Percentiles rank a stretch among this genome's conserved stretches.
Conservation (phyloP, 2,797 vertebrate genomes). For the Pipistrellus pygmaeus region DNA sequence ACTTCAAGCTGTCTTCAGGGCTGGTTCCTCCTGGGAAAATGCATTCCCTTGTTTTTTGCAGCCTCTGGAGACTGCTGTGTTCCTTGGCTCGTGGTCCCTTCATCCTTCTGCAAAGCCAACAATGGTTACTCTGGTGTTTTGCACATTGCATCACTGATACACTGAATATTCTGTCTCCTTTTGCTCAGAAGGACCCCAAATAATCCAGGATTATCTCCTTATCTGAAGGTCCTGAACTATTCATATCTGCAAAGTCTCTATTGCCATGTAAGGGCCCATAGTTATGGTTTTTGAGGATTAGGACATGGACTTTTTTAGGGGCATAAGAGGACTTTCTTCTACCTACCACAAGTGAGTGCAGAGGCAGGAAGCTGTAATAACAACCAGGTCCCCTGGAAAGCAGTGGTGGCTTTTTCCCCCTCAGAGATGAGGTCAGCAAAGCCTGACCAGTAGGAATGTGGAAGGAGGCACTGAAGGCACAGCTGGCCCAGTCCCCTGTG, state of each 20-base stretch:
- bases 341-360: neutral
- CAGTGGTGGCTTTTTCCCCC: neutral
- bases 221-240: neutral
- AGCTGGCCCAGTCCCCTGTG: neutral
- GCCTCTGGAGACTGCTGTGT: neutral
- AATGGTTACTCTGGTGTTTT: fast-evolving
- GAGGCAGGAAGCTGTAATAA: conserved; percentile 1
- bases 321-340: fast-evolving
- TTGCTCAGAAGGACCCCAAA: neutral
- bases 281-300: neutral
- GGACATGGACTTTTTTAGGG: too few species aligned
- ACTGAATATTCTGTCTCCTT: neutral
- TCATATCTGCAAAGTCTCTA: neutral
- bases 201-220: too few species aligned
- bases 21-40: neutral
- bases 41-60: neutral
- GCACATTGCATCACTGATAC: neutral
- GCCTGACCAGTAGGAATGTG: conserved; percentile 56
- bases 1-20: neutral
- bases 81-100: fast-evolving
- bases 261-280: fast-evolving
- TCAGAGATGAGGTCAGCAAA: conserved; percentile 61
- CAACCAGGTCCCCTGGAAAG: neutral
- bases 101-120: neutral
- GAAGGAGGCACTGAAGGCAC: conserved; percentile 65